Base-by-base conservation (phyloP, 2,888 invertebrate genomes). In the Andrena haemorrhoa region DNA sequence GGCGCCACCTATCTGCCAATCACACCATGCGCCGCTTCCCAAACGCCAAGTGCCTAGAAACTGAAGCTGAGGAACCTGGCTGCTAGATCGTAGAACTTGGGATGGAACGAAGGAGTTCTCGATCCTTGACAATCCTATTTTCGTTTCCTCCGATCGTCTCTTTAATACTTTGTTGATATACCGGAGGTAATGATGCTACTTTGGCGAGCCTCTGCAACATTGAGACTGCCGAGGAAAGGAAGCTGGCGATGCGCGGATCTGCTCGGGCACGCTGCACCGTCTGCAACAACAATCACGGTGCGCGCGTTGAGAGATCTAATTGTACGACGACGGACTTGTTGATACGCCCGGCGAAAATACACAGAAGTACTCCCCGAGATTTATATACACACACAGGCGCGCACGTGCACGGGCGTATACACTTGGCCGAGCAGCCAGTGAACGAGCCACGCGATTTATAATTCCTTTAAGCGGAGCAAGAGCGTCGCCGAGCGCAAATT, bases 391-490 rank as follows among this genome's bases (percentile, higher is more conserved):
- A 3, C 56, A 2, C 31, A n/a, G n/a, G 5, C n/a, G 20, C 26
- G 31, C 68, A 64, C 47, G 49, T 41, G 41, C 41, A 41, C 41
- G 41, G 4, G 23, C 16, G 29, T 12, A 8, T 7, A 23, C 23
- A 56, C 23, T 56, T 23, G 23, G 23, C 23, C 56, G 56, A 16
- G 6, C 47, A 51, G 47, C 23, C 33, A 23, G 63, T 16, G 63
- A 58, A 78, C 41, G 78, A 66, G 79, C 49, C 23, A 26, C 58
- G 69, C 70, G 82, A 75, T 79, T 79, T 82, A 78, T 79, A 78
- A 78, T 65, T 78, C 81, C 73, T 74, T 70, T 64, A 70, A 79
- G 69, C 72, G 76, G 41, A 49, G 81, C 71, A 47, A 31, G 35
- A 49, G 51, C 51, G 41, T 16, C 31, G 29, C 53, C n/a, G 10